Evolutionary conservation across 2,888 invertebrate species (phyloP).

Genomic region (Folsomia candida): DNA sequence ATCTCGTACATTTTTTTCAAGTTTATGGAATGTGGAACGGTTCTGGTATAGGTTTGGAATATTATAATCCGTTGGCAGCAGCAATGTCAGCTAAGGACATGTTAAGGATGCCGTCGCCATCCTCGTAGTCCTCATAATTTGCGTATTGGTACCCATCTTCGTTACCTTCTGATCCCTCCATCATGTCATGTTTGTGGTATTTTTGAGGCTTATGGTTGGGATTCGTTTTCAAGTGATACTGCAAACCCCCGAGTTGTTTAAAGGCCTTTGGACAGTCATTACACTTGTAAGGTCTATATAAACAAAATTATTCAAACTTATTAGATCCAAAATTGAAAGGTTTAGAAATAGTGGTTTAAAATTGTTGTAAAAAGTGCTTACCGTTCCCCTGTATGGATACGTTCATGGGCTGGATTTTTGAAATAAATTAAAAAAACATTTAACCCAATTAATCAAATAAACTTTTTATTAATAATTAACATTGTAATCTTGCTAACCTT

Average conservation of each 20-base stretch:
- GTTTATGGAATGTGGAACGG: background rate
- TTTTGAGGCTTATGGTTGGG: constrained; percentile 31
- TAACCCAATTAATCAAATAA: too few relatives aligned
- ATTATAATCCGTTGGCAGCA: background rate
- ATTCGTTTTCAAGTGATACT: constrained; percentile 38
- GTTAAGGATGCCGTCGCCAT: background rate
- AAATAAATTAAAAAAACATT: too few relatives aligned
- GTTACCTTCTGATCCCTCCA: background rate
- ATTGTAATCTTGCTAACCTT: too few relatives aligned
- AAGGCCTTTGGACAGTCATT: constrained; percentile 36
- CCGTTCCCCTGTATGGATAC: constrained; percentile 27
- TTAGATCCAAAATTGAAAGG: background rate
- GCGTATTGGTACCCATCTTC: constrained; percentile 3
- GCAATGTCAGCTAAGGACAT: background rate
- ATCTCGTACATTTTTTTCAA: background rate
- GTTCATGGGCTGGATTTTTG: too few relatives aligned
- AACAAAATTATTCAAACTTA: too few relatives aligned
- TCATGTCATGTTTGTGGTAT: constrained; percentile 5
- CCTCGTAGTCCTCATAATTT: constrained; percentile 8
- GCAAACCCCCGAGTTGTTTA: constrained; percentile 37
- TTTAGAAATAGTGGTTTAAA: background rate
- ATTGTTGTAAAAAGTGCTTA: constrained; percentile 5
- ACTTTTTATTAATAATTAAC: too few relatives aligned
- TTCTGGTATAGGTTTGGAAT: background rate
- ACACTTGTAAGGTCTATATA: constrained; percentile 29